Base-by-base conservation (phyloP, 2,797 vertebrate genomes). In the Sebastes iracundus region DNA sequence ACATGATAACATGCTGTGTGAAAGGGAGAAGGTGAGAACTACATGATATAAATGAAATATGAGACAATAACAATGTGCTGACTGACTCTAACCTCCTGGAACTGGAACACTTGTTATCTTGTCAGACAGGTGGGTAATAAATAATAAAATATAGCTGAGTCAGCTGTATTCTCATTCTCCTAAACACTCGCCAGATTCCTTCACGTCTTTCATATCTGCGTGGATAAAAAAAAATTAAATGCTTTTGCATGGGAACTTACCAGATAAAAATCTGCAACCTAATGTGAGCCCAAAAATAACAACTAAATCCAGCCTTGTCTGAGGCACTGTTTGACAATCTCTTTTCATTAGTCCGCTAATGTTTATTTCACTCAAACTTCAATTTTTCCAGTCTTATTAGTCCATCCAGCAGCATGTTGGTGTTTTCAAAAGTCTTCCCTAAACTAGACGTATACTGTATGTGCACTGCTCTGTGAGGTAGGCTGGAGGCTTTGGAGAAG, bases 221-320 rank as follows among this genome's bases (percentile, higher is more conserved):
- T 35, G 49, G 25, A 30, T 25, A 46, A 46, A 18, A 16, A 59
- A 65, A 69, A 53, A 62, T 14, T 0, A 25, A 22, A 22, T 23
- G 55, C 9, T 23, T 77, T 6, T 61, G 27, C 27, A 28, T 75
- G 61, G 23, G 79, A 75, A 79, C n/a, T 16, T 35, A 23, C 1
- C 60, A 65, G 20, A 59, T 30, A 20, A 5, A n/a, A 49, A 46
- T 80, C 32, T 67, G 58, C n/a, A 63, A 62, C 4, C 2, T 42
- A 42, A 42, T 42, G 38, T 42, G 38, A 42, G 14, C 38, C 82
- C 70, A 74, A n/a, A 67, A 62, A 73, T 33, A 70, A 78, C 74
- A 75, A 49, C 46, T 49, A 49, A 20, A 71, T 66, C 66, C 38
- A 28, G 35, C 2, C 16, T 52, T 38, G 28, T 66, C 66, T 12